Evolutionary conservation across 2,888 invertebrate species (phyloP).

Genomic region (Drosophila borborema): DNA sequence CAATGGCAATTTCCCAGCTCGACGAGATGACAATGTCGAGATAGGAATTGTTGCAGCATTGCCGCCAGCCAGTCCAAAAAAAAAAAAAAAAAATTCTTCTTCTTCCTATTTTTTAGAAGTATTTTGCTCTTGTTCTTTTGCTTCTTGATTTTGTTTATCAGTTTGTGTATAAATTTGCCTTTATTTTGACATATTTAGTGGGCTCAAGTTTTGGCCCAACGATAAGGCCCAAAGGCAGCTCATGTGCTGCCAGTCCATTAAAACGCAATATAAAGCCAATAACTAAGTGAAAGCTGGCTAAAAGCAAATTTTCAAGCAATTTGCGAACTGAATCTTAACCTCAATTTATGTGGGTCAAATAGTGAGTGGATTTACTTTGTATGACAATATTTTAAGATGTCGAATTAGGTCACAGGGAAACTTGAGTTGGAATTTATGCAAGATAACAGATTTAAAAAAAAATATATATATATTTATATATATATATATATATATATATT

Average conservation of each 20-base stretch:
- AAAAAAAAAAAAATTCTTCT: not conserved
- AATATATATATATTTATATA: no score
- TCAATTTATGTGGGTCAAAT: slow-evolving; percentile 25
- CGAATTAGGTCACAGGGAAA: no score
- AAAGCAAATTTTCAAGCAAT: not conserved
- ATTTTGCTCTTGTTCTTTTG: slow-evolving; percentile 10
- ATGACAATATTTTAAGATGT: not conserved
- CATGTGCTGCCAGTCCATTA: slow-evolving; percentile 63
- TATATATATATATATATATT: no score
- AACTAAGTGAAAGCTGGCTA: slow-evolving; percentile 43
- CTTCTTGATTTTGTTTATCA: slow-evolving; percentile 62
- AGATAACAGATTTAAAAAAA: no score
- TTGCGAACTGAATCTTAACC: not conserved
- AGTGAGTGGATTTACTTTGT: not conserved
- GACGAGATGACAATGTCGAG: slow-evolving; percentile 70
- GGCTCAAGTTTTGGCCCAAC: slow-evolving; percentile 35
- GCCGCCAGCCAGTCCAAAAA: slow-evolving; percentile 40
- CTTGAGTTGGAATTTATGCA: not conserved
- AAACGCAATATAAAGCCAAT: slow-evolving; percentile 54
- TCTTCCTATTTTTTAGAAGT: slow-evolving; percentile 16
- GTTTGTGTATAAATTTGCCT: slow-evolving; percentile 78
- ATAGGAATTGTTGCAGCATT: slow-evolving; percentile 66
- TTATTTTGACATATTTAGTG: slow-evolving; percentile 80
- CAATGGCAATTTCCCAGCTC: slow-evolving; percentile 62
- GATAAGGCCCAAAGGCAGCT: slow-evolving; percentile 46